These are phyloP conservation scores for Notoglanidium macrostoma DNA, from an alignment of 2,797 vertebrate genomes.

Conservation along the genomic window DNA sequence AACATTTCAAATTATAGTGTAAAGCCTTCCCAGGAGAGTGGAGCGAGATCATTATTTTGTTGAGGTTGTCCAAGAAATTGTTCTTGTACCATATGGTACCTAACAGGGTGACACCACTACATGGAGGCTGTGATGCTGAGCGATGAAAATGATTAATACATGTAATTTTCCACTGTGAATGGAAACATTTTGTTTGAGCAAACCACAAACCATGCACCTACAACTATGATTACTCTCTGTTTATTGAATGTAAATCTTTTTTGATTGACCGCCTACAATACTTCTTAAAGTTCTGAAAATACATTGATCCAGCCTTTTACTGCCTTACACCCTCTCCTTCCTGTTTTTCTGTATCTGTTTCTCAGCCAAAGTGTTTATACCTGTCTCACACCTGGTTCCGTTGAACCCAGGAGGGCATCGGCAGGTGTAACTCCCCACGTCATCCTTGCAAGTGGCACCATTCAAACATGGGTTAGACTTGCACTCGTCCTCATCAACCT, in stretches of 20 bases:
- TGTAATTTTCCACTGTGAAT: not conserved
- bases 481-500: slow-evolving; percentile 91
- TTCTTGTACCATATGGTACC: not conserved
- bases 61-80: not conserved
- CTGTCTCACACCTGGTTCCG: slow-evolving; percentile 99
- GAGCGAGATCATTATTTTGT: not conserved
- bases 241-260: not conserved
- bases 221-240: not conserved
- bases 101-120: not conserved
- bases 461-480: slow-evolving; percentile 90
- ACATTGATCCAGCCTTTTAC: not conserved
- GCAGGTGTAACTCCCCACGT: slow-evolving; percentile 85
- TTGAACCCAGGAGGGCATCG: slow-evolving; percentile 97
- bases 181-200: not conserved
- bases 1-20: not conserved
- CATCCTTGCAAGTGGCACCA: slow-evolving; percentile 90
- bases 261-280: not conserved
- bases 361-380: slow-evolving; percentile 72
- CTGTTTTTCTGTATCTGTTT: slow-evolving; percentile 28
- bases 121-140: not conserved
- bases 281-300: not conserved
- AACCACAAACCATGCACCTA: not conserved
- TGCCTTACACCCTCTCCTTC: not conserved
- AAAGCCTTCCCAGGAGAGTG: not conserved
- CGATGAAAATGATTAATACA: not conserved